Percentiles rank a stretch among this genome's conserved stretches.
Conservation (phyloP, 1,140 invertebrate species). For the Latrodectus geometricus region DNA sequence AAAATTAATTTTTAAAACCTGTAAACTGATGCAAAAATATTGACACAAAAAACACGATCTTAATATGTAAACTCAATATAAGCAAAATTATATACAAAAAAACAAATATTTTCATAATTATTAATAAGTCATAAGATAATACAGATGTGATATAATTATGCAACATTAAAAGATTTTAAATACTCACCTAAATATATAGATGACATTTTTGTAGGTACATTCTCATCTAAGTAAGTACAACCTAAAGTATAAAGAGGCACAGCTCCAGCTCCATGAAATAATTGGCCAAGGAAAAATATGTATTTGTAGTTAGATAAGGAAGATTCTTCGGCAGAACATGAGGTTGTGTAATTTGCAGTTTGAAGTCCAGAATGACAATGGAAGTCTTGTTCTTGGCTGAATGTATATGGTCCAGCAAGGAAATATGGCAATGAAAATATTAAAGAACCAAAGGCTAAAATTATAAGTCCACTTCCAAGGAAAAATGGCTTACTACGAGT, state of each 20-base stretch:
- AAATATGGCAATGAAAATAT: conserved; percentile 96
- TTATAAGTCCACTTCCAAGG: conserved; percentile 84
- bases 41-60: no score
- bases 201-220: conserved; percentile 85
- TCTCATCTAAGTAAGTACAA: conserved; percentile 90
- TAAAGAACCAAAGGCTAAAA: conserved; percentile 91
- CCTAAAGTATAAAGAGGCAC: conserved; percentile 87
- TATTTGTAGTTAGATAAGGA: conserved; percentile 70
- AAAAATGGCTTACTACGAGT: conserved; percentile 84
- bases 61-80: not conserved
- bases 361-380: conserved; percentile 47
- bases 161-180: not conserved
- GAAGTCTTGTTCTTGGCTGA: conserved; percentile 61
- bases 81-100: not conserved
- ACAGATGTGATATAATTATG: not conserved
- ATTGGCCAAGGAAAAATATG: conserved; percentile 87
- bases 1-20: no score
- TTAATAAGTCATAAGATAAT: not conserved
- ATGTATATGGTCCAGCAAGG: conserved; percentile 69
- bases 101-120: not conserved
- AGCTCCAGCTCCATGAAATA: conserved; percentile 89
- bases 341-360: conserved; percentile 18
- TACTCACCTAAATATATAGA: conserved; percentile 80
- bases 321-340: conserved; percentile 21
- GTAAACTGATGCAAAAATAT: no score